Conservation (phyloP, 2,113 vertebrate genomes). For the Coptodon bakossiorum region DNA sequence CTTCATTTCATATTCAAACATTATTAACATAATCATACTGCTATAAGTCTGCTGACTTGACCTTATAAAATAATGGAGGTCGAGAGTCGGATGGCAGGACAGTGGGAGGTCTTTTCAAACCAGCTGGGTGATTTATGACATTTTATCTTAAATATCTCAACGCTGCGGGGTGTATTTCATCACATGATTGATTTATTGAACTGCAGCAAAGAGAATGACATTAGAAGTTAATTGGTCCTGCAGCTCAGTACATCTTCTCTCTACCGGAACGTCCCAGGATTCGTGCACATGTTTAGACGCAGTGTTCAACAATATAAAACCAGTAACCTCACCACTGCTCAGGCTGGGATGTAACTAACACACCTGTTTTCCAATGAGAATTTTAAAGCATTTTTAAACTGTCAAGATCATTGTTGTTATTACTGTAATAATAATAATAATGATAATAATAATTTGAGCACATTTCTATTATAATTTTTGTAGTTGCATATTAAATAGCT, state of each 20-base stretch:
- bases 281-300: neutral
- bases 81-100: neutral
- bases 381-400: neutral
- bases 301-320: neutral
- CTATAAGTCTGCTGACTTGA: neutral
- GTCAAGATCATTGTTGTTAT: neutral
- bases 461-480: neutral
- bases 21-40: neutral
- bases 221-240: slow-evolving; percentile 34
- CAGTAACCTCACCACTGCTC: neutral
- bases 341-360: neutral
- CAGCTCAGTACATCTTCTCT: neutral
- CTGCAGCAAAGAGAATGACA: slow-evolving; percentile 11
- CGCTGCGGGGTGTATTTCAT: slow-evolving; percentile 9
- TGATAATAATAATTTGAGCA: neutral
- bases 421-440: neutral
- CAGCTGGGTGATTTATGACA: neutral
- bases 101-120: neutral
- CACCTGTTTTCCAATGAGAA: neutral
- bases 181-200: slow-evolving; percentile 35
- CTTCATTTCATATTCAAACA: neutral
- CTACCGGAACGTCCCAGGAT: neutral
- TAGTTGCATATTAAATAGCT: neutral
- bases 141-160: neutral
- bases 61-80: neutral